Evolutionary conservation across 2,888 invertebrate genomes (phyloP).

Genomic region (Caenorhabditis japonica): DNA sequence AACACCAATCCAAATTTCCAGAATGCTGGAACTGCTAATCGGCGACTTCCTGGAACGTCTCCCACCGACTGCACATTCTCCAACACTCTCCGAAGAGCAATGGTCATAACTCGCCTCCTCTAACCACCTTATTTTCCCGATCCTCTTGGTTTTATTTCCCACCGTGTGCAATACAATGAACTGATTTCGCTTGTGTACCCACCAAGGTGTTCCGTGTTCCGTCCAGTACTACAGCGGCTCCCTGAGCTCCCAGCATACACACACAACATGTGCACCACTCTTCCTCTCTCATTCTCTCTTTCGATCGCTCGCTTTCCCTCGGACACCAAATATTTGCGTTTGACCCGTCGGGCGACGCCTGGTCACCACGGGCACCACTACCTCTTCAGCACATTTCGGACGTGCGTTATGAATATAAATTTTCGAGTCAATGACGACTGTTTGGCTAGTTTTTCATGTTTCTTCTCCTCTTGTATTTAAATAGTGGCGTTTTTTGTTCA

Average conservation of each 20-base stretch:
- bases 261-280: conserved; percentile 37
- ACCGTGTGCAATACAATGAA: not conserved
- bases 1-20: too few relatives aligned
- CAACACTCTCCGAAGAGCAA: conserved; percentile 20
- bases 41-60: conserved; percentile 24
- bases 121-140: not conserved
- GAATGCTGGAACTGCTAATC: conserved; percentile 38
- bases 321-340: conserved; percentile 50
- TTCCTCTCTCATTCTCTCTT: not conserved
- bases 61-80: conserved; percentile 25
- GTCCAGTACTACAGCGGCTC: conserved; percentile 42
- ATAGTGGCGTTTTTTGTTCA: too few relatives aligned
- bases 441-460: conserved; percentile 15
- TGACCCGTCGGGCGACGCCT: conserved; percentile 30
- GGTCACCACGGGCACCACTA: conserved; percentile 6
- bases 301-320: conserved; percentile 4
- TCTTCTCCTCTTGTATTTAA: too few relatives aligned
- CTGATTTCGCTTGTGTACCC: conserved; percentile 32
- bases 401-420: conserved; percentile 23
- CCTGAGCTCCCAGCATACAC: conserved; percentile 19
- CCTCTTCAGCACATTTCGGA: conserved; percentile 33
- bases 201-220: conserved; percentile 51
- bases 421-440: too few relatives aligned
- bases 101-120: conserved; percentile 12
- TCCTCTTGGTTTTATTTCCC: conserved; percentile 11